These are phyloP conservation scores for Melanotus villosus DNA, from an alignment of 2,888 invertebrate genomes.

Conservation along the genomic window DNA sequence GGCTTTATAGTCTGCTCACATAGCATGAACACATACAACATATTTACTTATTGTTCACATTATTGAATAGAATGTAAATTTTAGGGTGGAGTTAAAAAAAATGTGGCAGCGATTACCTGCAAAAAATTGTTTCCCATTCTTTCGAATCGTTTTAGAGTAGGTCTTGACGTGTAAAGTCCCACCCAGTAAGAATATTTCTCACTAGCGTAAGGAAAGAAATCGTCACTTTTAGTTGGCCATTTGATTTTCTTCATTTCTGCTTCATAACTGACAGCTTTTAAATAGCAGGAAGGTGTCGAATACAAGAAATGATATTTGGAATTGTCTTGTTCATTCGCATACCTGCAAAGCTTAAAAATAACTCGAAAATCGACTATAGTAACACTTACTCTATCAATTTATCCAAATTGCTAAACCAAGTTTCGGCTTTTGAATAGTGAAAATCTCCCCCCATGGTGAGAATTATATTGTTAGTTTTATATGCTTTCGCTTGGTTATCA, in stretches of 20 bases:
- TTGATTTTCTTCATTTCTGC: conserved; percentile 57
- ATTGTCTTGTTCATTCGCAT: conserved; percentile 15
- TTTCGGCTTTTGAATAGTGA: conserved; percentile 72
- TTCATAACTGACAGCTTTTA: conserved; percentile 76
- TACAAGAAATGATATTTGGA: conserved; percentile 80
- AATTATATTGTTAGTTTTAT: conserved; percentile 73
- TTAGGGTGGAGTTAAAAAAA: not conserved
- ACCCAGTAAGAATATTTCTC: conserved; percentile 81
- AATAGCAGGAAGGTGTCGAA: conserved; percentile 86
- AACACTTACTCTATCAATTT: conserved; percentile 65
- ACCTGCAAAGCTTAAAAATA: not conserved
- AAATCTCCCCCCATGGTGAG: conserved; percentile 80
- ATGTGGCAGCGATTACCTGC: conserved; percentile 65
- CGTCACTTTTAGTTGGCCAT: conserved; percentile 70
- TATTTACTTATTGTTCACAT: too few species aligned
- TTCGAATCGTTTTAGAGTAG: conserved; percentile 71
- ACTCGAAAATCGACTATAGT: conserved; percentile 57
- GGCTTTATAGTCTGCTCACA: too few species aligned
- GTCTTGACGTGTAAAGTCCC: conserved; percentile 76
- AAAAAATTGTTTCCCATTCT: conserved; percentile 70
- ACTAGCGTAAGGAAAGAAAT: conserved; percentile 79
- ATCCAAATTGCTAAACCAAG: conserved; percentile 75
- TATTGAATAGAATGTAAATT: too few species aligned
- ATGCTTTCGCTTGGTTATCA: conserved; percentile 50
- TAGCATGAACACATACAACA: too few species aligned